Evolutionary conservation across 2,797 vertebrate genomes (phyloP), one percentile per base, ranked within the genome.

Genomic region (Sciaenops ocellatus): DNA sequence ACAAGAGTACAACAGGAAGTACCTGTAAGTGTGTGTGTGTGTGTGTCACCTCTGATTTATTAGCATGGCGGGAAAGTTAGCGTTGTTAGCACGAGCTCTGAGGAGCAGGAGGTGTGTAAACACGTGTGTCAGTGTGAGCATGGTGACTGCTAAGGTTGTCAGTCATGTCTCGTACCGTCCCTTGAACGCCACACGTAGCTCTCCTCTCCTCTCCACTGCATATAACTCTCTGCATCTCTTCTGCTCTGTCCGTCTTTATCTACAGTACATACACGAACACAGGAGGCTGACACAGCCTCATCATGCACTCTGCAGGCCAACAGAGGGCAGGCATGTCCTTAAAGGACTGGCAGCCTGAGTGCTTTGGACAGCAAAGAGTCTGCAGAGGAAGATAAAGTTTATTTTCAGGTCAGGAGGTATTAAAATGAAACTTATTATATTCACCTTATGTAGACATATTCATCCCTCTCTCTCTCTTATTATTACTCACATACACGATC

Each of bases 271-370:
- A 48, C 18, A 59, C 24, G 7, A 68, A 17, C 38, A 50, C 15
- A 59, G 41, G 22, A 78, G 55, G 52, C 11, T 16, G n/a, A 15
- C 52, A 50, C 12, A n/a, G 51, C 54, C 54, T 28, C 38, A 80
- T 28, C 38, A 81, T 89, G 73, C 56, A 24, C 57, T 10, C 54
- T 87, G 82, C 73, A 46, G 55, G 76, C 90, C 93, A 86, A 92
- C 42, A 94, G 93, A 89, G 89, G 92, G 93, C 92, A 84, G 84
- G 82, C 78, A 67, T 63, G 86, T 70, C 66, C 83, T 67, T 60
- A 17, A 73, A 50, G 57, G 24, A 48, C 38, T n/a, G 75, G 24
- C 57, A 30, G 65, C 11, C 50, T 51, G 59, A 69, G 75, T 44
- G 50, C 50, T 46, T 30, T 61, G 56, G 59, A 60, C 65, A 60